Percentiles rank a stretch among this genome's conserved stretches.
Evolutionary conservation across 2,888 invertebrate species (phyloP).

Genomic region (Argynnis bischoffii): DNA sequence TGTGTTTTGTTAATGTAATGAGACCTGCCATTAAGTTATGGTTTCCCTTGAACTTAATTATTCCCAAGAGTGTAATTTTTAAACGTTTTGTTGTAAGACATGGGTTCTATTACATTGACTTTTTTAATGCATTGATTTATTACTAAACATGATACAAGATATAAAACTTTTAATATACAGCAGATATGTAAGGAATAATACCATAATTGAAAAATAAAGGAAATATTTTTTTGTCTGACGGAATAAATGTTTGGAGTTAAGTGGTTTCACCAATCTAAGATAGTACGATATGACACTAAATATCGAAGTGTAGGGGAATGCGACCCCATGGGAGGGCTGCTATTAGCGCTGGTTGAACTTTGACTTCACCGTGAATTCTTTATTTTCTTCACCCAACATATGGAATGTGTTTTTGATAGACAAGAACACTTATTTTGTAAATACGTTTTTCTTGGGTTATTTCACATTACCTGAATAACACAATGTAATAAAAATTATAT

Average conservation of each 20-base stretch:
- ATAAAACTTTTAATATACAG: background rate
- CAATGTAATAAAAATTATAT: background rate
- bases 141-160: background rate
- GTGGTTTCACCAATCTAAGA: slow-evolving; percentile 75
- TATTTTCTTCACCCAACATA: slow-evolving; percentile 47
- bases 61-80: slow-evolving; percentile 63
- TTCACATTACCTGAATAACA: background rate
- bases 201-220: background rate
- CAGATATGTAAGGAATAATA: too few species aligned
- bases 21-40: slow-evolving; percentile 75
- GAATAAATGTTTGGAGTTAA: slow-evolving; percentile 48
- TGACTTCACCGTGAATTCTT: slow-evolving; percentile 62
- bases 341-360: slow-evolving; percentile 72
- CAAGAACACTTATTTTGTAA: slow-evolving; percentile 17
- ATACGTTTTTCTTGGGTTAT: background rate
- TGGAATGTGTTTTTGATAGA: slow-evolving; percentile 41
- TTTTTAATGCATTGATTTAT: background rate
- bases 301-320: slow-evolving; percentile 62
- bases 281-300: slow-evolving; percentile 78
- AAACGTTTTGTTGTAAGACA: slow-evolving; percentile 59
- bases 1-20: slow-evolving; percentile 79
- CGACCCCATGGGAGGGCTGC: slow-evolving; percentile 59
- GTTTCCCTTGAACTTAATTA: slow-evolving; percentile 56
- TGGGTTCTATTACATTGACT: slow-evolving; percentile 46
- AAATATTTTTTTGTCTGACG: slow-evolving; percentile 2